A percentile compares a stretch with the other conserved stretches of the same genome.
Conservation (phyloP, 2,113 vertebrate genomes). For the Cephalophus harveyi region DNA sequence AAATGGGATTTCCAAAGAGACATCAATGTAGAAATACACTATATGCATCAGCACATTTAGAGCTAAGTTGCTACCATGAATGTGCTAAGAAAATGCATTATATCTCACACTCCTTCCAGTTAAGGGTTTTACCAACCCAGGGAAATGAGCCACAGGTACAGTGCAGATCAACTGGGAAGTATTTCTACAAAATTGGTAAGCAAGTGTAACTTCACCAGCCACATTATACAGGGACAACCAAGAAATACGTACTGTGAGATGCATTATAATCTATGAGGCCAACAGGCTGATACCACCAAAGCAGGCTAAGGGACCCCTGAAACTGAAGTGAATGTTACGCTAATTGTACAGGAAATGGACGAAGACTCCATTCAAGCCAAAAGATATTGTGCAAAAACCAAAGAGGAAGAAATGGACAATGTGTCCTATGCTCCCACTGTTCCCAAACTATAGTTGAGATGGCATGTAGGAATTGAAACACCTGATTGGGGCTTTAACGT, state of each 20-base stretch:
- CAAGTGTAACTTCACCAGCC: slow-evolving; percentile 10
- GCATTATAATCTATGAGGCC: neutral
- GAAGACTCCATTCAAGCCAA: neutral
- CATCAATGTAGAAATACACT: neutral
- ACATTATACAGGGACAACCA: neutral
- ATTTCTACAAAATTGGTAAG: slow-evolving; percentile 8
- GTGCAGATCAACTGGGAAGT: neutral
- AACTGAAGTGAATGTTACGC: slow-evolving; percentile 1
- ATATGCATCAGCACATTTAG: neutral
- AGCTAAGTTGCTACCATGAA: slow-evolving; percentile 16
- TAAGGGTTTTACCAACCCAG: slow-evolving; percentile 6
- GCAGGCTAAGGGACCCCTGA: neutral
- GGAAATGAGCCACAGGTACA: slow-evolving; percentile 30
- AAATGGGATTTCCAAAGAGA: slow-evolving; percentile 17
- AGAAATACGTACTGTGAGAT: slow-evolving; percentile 12
- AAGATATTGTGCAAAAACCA: slow-evolving; percentile 3
- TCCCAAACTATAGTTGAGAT: slow-evolving; percentile 16
- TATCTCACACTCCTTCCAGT: neutral
- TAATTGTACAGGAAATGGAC: slow-evolving; percentile 28
- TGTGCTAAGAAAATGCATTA: slow-evolving; percentile 1
- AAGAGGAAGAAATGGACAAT: slow-evolving; percentile 1
- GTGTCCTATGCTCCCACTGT: neutral
- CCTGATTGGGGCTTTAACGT: neutral
- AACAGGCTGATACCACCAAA: neutral
- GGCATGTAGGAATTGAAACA: slow-evolving; percentile 22